Evolutionary conservation across 92 coral and sea anemone genomes (phyloP).

Genomic region (Micromussa lordhowensis): DNA sequence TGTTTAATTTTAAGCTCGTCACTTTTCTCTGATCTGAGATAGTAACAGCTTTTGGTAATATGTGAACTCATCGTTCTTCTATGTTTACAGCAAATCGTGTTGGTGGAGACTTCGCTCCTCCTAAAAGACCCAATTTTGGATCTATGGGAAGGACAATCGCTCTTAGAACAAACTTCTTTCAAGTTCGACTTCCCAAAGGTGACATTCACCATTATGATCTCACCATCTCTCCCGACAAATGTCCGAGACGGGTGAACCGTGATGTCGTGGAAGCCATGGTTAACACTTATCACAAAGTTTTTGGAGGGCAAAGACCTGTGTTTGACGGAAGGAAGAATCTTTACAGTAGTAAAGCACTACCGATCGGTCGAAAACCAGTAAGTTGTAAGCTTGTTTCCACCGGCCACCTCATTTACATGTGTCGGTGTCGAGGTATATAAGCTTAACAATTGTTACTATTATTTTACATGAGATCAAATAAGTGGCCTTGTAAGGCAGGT

Average conservation of each 20-base stretch:
- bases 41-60: neutral
- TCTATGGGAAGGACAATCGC: conserved; percentile 77
- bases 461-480: too few species aligned
- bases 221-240: conserved; percentile 86
- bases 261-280: conserved; percentile 95
- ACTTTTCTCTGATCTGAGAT: neutral
- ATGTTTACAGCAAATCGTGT: conserved; percentile 36
- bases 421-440: too few species aligned
- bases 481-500: too few species aligned
- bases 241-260: conserved; percentile 91
- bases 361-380: conserved; percentile 91
- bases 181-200: conserved; percentile 84
- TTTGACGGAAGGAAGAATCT: conserved; percentile 96
- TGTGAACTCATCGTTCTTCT: neutral
- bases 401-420: too few species aligned
- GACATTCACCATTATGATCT: conserved; percentile 95
- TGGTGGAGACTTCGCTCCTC: conserved; percentile 82
- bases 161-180: conserved; percentile 89
- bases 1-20: neutral
- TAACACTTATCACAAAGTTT: conserved; percentile 76
- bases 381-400: conserved; percentile 4
- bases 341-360: conserved; percentile 83
- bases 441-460: too few species aligned
- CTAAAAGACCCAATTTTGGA: conserved; percentile 91
- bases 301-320: conserved; percentile 94